Evolutionary conservation across 1,140 invertebrate genomes (phyloP), one percentile per base, ranked within the genome.

Genomic region (Tetramorium parvispinum): DNA sequence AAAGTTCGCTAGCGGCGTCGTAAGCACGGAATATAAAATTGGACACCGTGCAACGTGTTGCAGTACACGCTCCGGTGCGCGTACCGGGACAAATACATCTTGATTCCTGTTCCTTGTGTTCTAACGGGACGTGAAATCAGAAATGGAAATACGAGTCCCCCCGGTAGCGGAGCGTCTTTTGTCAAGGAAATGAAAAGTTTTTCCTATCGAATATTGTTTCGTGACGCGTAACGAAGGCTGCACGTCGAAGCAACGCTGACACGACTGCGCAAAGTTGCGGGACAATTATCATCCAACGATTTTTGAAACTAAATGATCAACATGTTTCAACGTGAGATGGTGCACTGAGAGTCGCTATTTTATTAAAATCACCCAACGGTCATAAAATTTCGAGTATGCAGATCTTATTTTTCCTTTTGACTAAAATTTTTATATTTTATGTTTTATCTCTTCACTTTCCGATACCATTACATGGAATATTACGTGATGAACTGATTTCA

Each of bases 171-270:
- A 63, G 57, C 79, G 32, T 73, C 85, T 85, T 91, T 91, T 91
- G 89, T 91, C 85, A 49, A 21, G 59, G 59, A 85, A 85, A 89
- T 89, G 87, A 91, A 91, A 91, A 91, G 85, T 91, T 91, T 91
- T 86, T 85, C 79, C 71, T 86, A 87, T 90, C 81, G 89, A 88
- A 90, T 91, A 86, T 91, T 40, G 77, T 88, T 90, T 86, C 37
- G 76, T 46, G 73, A 65, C 70, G 61, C 27, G 51, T 77, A 76
- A 18, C 40, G 73, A 18, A 49, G 57, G 61, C 78, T 40, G 78
- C n/a, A 59, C 40, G 43, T 37, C 49, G 43, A 6, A 21, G n/a
- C 37, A 21, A 18, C n/a, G 59, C 59, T 55, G 18, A 78, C 32
- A 11, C 16, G 21, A 40, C 75, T 53, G 49, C 24, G 10, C 51